Conservation (phyloP, 1,140 invertebrate species). For the Popillia japonica region DNA sequence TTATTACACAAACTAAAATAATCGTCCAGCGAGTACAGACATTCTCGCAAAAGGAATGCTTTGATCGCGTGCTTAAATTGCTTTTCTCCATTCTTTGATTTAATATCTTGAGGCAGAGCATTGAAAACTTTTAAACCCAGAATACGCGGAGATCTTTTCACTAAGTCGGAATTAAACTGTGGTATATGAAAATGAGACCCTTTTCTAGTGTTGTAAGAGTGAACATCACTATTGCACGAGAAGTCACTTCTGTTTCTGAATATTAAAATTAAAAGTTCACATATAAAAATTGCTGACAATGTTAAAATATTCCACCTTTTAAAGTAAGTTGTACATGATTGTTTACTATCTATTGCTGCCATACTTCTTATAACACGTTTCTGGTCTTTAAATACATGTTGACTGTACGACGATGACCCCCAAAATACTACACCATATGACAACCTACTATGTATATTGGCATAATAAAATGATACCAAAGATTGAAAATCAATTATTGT, state of each 20-base stretch:
- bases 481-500: neutral
- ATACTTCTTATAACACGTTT: neutral
- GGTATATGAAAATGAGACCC: no score
- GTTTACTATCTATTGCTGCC: neutral
- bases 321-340: neutral
- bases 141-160: neutral
- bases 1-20: no score
- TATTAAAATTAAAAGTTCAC: neutral
- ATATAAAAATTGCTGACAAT: neutral
- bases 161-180: neutral
- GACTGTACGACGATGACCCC: neutral
- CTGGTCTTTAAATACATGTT: neutral
- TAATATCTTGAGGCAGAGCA: neutral
- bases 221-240: neutral
- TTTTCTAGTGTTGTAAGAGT: neutral
- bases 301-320: neutral
- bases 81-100: neutral
- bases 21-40: no score
- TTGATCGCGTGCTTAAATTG: no score
- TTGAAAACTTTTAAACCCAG: neutral
- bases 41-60: no score
- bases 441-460: neutral
- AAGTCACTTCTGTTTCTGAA: neutral
- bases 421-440: neutral
- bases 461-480: neutral